phyloP scores from a whole-genome alignment of 2,888 invertebrate species.

The Zygogramma bicolorata region DNA sequence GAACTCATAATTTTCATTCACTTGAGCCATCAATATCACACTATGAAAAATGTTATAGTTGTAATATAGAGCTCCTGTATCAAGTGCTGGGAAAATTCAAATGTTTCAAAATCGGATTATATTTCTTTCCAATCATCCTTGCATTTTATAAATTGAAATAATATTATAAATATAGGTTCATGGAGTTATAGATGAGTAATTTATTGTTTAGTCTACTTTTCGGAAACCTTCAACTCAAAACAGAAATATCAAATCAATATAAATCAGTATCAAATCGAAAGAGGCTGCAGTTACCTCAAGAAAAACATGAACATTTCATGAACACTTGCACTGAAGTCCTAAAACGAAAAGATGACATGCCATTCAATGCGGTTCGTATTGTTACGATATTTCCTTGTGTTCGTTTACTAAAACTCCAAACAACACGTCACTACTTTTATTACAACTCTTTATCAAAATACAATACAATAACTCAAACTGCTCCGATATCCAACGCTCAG shows the following conservation, averaged over 20 bases:
- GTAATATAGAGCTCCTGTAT: constrained; percentile 26
- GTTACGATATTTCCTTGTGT: too few relatives aligned
- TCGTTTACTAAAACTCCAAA: too few relatives aligned
- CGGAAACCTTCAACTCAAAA: constrained; percentile 10
- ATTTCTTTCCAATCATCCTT: constrained; percentile 20
- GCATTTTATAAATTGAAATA: constrained; percentile 7
- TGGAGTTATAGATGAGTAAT: background rate
- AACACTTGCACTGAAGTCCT: constrained; percentile 12
- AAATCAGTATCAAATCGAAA: constrained; percentile 10
- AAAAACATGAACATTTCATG: constrained; percentile 2
- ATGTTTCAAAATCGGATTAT: constrained; percentile 14
- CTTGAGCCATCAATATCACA: background rate
- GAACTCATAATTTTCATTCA: constrained; percentile 5
- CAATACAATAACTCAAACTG: too few relatives aligned
- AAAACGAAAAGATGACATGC: constrained; percentile 13
- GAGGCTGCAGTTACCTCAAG: constrained; percentile 4
- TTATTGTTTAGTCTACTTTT: constrained; percentile 15
- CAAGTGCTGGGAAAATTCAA: constrained; percentile 18
- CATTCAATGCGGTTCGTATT: constrained; percentile 5
- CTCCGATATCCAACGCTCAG: too few relatives aligned
- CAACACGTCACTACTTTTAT: too few relatives aligned
- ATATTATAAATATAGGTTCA: background rate
- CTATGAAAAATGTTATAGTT: constrained; percentile 23
- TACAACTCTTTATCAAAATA: too few relatives aligned
- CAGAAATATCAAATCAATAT: background rate